Percentiles rank a stretch among this genome's conserved stretches.
Conservation (phyloP, 2,113 vertebrate species). For the Pelobates fuscus region DNA sequence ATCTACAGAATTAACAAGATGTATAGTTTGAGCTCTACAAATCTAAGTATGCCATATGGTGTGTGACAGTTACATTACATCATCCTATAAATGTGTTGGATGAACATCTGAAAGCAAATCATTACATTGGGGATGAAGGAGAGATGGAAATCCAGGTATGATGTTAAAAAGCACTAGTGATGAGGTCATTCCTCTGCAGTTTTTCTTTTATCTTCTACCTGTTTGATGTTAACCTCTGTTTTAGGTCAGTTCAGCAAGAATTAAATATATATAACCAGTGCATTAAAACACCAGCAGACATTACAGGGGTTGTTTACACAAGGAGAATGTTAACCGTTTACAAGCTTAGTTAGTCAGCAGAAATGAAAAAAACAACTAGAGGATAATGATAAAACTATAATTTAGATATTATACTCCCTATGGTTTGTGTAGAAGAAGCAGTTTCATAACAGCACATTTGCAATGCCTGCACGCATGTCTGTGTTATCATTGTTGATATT, state of each 20-base stretch:
- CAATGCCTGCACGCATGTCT: too few species aligned
- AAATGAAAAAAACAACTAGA: too few species aligned
- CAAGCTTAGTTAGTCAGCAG: too few species aligned
- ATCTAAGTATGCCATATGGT: conserved; percentile 9
- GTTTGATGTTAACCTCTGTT: background rate
- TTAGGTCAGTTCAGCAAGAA: background rate
- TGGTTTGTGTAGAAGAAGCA: too few species aligned
- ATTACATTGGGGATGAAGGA: background rate
- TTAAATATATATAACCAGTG: background rate
- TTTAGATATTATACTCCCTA: too few species aligned
- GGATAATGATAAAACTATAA: too few species aligned
- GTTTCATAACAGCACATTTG: too few species aligned
- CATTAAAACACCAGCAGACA: background rate
- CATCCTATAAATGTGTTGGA: conserved; percentile 24
- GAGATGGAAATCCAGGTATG: conserved; percentile 8
- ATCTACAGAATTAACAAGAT: conserved; percentile 3
- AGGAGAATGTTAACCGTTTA: background rate
- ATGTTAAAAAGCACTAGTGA: background rate
- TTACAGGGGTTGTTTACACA: background rate
- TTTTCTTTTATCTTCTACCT: background rate
- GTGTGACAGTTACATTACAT: conserved; percentile 21
- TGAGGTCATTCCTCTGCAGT: background rate
- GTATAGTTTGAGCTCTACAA: background rate
- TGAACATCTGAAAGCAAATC: conserved; percentile 20
- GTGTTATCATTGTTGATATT: too few species aligned